phyloP scores from a whole-genome alignment of 2,113 vertebrate species.

The Protobothrops mucrosquamatus region DNA sequence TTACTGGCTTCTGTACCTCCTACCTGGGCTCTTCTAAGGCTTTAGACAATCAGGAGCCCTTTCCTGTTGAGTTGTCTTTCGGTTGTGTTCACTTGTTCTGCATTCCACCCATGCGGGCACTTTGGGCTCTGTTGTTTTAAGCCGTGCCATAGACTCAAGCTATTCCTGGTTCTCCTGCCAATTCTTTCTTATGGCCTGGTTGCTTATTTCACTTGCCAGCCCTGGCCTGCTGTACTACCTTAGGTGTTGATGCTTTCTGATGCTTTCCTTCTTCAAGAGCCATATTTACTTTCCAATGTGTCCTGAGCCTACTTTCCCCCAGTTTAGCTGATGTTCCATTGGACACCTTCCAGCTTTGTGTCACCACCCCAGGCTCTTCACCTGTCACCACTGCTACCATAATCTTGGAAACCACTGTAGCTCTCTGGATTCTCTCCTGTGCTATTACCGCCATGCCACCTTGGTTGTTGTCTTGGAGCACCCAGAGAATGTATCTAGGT shows the following conservation, averaged over 20 bases:
- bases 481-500: neutral
- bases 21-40: neutral
- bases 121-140: neutral
- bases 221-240: neutral
- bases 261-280: neutral
- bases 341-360: neutral
- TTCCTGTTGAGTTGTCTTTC: neutral
- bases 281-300: neutral
- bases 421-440: neutral
- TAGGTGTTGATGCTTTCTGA: neutral
- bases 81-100: neutral
- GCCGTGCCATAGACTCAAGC: neutral
- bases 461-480: neutral
- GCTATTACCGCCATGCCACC: neutral
- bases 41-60: neutral
- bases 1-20: neutral
- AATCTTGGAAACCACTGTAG: neutral
- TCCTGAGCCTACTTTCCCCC: neutral
- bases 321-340: neutral
- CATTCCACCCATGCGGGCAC: neutral
- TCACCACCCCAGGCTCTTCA: neutral
- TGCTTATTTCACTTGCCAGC: neutral
- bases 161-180: neutral
- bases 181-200: neutral
- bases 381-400: neutral